Evolutionary conservation across 2,113 vertebrate genomes (phyloP).

Genomic region (Plestiodon gilberti): DNA sequence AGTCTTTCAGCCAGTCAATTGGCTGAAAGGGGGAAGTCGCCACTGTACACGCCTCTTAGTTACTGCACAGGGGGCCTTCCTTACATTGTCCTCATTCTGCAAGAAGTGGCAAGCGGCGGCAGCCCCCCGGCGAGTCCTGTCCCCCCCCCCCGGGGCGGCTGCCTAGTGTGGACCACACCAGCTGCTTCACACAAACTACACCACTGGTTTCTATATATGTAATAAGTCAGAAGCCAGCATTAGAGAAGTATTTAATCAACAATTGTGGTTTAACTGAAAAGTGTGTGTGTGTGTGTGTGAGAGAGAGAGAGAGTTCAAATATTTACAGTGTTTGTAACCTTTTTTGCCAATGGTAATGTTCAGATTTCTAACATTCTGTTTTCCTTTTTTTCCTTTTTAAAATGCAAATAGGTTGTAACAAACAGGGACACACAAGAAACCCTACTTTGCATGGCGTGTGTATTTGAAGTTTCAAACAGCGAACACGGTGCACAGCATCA

Average conservation of each 20-base stretch:
- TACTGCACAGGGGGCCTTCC: too few species aligned
- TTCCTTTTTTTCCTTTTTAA: slow-evolving; percentile 7
- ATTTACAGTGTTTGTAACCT: background rate
- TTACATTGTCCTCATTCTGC: too few species aligned
- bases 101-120: too few species aligned
- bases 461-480: slow-evolving; percentile 99
- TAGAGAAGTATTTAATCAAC: background rate
- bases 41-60: too few species aligned
- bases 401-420: slow-evolving; percentile 88
- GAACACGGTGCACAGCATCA: slow-evolving; percentile 99
- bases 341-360: background rate
- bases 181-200: too few species aligned
- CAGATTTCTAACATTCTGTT: background rate
- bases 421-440: slow-evolving; percentile 99
- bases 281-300: background rate
- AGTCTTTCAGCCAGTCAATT: too few species aligned
- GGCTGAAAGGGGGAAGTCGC: too few species aligned
- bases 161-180: too few species aligned
- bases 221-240: background rate
- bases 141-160: too few species aligned
- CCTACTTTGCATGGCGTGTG: slow-evolving; percentile 98
- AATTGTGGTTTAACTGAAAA: background rate
- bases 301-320: background rate
- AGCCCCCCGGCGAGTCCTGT: too few species aligned
- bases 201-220: too few species aligned